Conservation (phyloP, 2,113 vertebrate genomes). For the Cinclus cinclus region DNA sequence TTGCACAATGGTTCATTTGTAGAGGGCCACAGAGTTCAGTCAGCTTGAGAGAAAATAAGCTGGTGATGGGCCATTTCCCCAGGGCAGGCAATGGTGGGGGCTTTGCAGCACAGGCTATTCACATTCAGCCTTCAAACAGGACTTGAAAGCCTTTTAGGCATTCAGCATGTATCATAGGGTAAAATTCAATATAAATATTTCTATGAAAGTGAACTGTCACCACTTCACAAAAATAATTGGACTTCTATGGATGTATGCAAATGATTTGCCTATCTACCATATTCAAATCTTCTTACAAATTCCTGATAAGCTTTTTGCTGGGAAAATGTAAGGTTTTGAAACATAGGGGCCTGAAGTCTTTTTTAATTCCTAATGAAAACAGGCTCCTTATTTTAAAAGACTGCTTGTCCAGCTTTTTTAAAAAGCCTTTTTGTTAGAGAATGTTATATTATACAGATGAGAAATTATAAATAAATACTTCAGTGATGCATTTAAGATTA, state of each 20-base stretch:
- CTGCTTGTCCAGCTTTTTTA: neutral
- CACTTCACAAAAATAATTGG: neutral
- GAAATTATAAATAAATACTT: neutral
- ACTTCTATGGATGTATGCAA: neutral
- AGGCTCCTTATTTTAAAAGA: neutral
- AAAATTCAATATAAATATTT: neutral
- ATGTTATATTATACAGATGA: neutral
- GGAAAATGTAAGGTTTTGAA: neutral
- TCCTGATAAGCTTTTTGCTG: neutral
- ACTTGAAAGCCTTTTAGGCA: neutral
- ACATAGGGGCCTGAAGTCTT: neutral
- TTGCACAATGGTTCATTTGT: constrained; percentile 8
- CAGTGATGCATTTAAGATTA: neutral
- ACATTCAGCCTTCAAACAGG: neutral
- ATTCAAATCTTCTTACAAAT: neutral
- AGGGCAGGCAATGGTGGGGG: neutral
- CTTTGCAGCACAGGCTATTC: neutral
- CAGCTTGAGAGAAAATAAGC: neutral
- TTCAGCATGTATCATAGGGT: neutral
- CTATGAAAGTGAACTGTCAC: neutral
- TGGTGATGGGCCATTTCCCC: neutral
- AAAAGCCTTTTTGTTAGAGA: neutral
- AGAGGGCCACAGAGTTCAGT: constrained; percentile 22
- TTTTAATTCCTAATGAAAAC: neutral
- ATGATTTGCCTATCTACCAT: neutral